Percentiles rank a stretch among this genome's conserved stretches.
These are phyloP conservation scores for Lasioglossum lativentre DNA, from an alignment of 2,888 invertebrate genomes.

Conservation along the genomic window DNA sequence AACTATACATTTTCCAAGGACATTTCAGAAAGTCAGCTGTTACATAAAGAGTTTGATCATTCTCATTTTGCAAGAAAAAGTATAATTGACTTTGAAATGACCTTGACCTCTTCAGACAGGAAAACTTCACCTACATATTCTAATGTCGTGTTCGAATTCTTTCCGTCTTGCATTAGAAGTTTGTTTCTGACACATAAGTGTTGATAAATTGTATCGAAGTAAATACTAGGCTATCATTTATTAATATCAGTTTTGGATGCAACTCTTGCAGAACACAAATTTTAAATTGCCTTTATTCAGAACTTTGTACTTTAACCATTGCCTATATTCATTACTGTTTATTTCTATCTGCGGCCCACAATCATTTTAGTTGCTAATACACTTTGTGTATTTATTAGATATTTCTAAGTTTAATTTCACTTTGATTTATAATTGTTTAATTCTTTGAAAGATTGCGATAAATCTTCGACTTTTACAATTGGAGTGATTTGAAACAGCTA, in stretches of 20 bases:
- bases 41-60: background rate
- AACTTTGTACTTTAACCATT: background rate
- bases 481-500: background rate
- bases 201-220: background rate
- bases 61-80: background rate
- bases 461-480: background rate
- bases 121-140: slow-evolving; percentile 10
- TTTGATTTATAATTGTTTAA: background rate
- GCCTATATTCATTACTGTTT: too few species aligned
- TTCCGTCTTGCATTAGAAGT: background rate
- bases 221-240: background rate
- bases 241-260: background rate
- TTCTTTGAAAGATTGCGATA: background rate
- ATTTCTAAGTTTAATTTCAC: background rate
- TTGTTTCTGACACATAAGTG: background rate
- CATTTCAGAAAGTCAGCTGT: background rate
- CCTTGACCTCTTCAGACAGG: slow-evolving; percentile 13
- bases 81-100: background rate
- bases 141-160: background rate
- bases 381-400: background rate
- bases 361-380: background rate
- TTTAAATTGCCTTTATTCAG: background rate
- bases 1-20: background rate
- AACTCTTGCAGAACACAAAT: background rate
- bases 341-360: background rate